These are phyloP conservation scores for Dryas iulia DNA, from an alignment of 1,140 invertebrate species.

Conservation along the genomic window DNA sequence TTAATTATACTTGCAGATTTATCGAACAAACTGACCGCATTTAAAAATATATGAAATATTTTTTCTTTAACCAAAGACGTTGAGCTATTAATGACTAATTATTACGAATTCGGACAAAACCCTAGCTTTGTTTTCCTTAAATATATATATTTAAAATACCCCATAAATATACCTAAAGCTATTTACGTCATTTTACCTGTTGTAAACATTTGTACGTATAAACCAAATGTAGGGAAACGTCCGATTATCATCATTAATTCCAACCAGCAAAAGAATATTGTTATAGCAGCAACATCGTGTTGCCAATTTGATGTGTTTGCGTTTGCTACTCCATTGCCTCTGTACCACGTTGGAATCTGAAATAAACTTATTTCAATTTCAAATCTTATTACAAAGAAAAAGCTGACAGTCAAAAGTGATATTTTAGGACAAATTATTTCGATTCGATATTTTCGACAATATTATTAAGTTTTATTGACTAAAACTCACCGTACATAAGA, in stretches of 20 bases:
- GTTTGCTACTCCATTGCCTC: slow-evolving; percentile 51
- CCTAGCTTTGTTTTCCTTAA: not conserved
- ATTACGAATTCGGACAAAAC: too few species aligned
- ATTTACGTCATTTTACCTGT: slow-evolving; percentile 75
- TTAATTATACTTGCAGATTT: too few species aligned
- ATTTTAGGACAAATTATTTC: not conserved
- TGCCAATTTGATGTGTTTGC: slow-evolving; percentile 83
- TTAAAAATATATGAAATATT: too few species aligned
- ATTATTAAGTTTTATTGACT: too few species aligned
- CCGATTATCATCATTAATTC: slow-evolving; percentile 92
- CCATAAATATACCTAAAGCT: not conserved
- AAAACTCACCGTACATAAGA: slow-evolving; percentile 81
- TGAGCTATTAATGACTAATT: not conserved
- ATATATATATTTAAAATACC: not conserved
- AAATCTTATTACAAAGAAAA: not conserved
- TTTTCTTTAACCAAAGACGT: too few species aligned
- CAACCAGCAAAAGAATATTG: slow-evolving; percentile 88
- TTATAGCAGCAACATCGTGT: slow-evolving; percentile 88
- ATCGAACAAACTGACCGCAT: too few species aligned
- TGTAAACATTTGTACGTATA: slow-evolving; percentile 93
- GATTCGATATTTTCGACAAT: too few species aligned
- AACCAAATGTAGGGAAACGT: slow-evolving; percentile 90
- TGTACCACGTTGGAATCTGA: slow-evolving; percentile 68
- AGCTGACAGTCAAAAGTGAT: not conserved
- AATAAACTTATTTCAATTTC: slow-evolving; percentile 24